Base-by-base conservation (phyloP, 2,113 vertebrate genomes). In the Oryzias javanicus region DNA sequence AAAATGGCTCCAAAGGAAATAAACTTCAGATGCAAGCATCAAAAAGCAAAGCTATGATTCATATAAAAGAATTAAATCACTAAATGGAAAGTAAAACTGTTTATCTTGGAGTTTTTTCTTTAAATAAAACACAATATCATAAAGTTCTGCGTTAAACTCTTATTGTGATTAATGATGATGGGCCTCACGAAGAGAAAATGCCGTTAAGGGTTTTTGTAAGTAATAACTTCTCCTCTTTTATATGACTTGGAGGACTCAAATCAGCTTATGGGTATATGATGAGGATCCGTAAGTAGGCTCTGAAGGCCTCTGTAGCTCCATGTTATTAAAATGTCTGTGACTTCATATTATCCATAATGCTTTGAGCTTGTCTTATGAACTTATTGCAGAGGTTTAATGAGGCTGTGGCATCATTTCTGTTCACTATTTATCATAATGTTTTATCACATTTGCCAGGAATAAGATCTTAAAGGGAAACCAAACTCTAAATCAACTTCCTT, bases 281-380 rank as follows among this genome's bases (percentile, higher is more conserved):
- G 42, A 72, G 40, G 29, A 60, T 57, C 73, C 44, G 69, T 42
- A 56, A 54, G 29, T 3, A 0, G 55, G 25, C 44, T 64, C 72
- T 60, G 27, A 19, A 14, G 56, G 48, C 18, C 17, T 41, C 51
- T 42, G 25, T 55, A 66, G 72, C 20, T 62, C 27, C 27, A 45
- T 59, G 40, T 76, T 75, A 73, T 79, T 78, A 78, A 73, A 79
- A 76, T 49, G 41, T 69, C 46, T 63, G 57, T 45, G 41, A 6
- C 18, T 42, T 49, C 56, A 67, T 27, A 42, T 69, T 62, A 78
- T 53, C 58, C 49, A 65, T 55, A 67, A 55, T 56, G 54, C 73
- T 54, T 22, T 14, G 48, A 42, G 55, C 51, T 67, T 25, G 50
- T 76, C 24, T 69, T 64, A 60, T 73, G 60, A 78, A 66, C 46